phyloP scores from a whole-genome alignment of 1,140 invertebrate species.

The Temnothorax nylanderi region DNA sequence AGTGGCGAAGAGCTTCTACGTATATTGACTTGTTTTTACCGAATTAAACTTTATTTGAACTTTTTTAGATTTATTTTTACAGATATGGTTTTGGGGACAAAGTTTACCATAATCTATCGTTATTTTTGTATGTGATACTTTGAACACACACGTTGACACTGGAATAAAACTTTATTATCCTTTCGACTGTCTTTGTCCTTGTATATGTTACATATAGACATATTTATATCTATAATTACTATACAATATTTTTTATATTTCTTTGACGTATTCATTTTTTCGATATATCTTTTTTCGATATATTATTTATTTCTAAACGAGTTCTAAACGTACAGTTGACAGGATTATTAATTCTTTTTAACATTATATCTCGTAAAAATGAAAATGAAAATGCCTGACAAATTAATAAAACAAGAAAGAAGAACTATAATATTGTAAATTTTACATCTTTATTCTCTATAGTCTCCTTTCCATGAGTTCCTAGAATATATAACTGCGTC shows the following conservation, averaged over 20 bases:
- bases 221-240: not conserved
- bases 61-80: constrained; percentile 30
- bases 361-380: not conserved
- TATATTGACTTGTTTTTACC: not conserved
- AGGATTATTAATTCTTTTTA: not conserved
- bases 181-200: not conserved
- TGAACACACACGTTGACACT: constrained; percentile 2
- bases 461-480: not conserved
- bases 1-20: not conserved
- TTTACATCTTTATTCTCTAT: not conserved
- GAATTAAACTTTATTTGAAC: not conserved
- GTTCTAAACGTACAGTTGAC: not conserved
- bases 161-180: constrained; percentile 27
- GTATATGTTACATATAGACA: not conserved
- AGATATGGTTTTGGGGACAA: constrained; percentile 27
- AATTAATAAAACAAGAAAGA: constrained; percentile 15
- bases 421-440: not conserved
- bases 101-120: not conserved
- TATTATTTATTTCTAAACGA: not conserved
- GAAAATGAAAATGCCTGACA: not conserved
- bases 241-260: not conserved
- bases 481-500: not conserved
- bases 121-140: not conserved
- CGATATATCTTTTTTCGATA: not conserved
- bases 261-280: not conserved